Base-by-base conservation (phyloP, 2,888 invertebrate genomes). In the Ormyrus rosae region DNA sequence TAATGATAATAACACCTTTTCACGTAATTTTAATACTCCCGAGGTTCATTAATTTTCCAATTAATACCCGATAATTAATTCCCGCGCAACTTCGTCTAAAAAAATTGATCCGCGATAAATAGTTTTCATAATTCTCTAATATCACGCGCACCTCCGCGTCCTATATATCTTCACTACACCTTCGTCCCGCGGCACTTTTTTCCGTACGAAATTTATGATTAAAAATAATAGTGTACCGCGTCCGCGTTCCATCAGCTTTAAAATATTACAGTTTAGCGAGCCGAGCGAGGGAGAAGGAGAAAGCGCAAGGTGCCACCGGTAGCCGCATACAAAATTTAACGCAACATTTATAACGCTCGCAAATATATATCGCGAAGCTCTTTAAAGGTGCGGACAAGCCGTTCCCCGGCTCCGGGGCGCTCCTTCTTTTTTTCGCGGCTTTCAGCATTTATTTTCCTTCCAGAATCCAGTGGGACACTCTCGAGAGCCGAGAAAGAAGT, bases 251-350 rank as follows among this genome's bases (percentile, higher is more conserved):
- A 72, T 67, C 70, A 61, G 50, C 34, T 8, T 6, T 80, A 65
- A 75, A 75, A 80, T 70, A 75, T 74, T 69, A 58, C 51, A 70
- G 69, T 61, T 74, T 64, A 70, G 80, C n/a, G 67, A 46, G 53
- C 9, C n/a, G 72, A 34, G 60, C 0, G 11, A 19, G 34, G 4
- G 34, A 34, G 34, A 34, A 34, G 34, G 34, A 4, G 34, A 4
- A 4, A 7, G 56, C 19, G 55, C 56, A 72, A 77, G 80, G 72
- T 72, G 55, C 5, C 72, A 51, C 13, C 67, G 63, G 72, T 77
- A 81, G 72, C 50, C 72, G 76, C 63, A 69, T 69, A 64, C 63
- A 71, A 81, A 74, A 78, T 81, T 65, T 67, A 78, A 70, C 71
- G 74, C 71, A 61, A 65, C 75, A 78, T 75, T 75, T 73, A 67